Evolutionary conservation across 2,888 invertebrate species (phyloP).

Genomic region (Eupithecia subumbrata): DNA sequence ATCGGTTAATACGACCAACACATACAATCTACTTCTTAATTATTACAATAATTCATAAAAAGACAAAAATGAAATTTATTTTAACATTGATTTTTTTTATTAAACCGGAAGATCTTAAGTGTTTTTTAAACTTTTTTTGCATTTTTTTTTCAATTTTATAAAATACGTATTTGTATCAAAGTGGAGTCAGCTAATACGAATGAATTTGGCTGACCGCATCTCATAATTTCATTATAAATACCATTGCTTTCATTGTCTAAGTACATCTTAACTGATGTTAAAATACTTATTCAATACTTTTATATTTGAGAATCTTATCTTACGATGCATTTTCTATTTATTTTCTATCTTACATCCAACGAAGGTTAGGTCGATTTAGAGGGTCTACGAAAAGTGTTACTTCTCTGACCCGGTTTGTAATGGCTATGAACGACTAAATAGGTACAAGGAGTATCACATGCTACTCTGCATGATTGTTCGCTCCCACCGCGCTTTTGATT

Average conservation of each 20-base stretch:
- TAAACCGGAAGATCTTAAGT: constrained; percentile 80
- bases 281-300: constrained; percentile 83
- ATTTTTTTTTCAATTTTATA: constrained; percentile 70
- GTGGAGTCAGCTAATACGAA: constrained; percentile 77
- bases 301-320: constrained; percentile 77
- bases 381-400: constrained; percentile 41
- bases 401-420: constrained; percentile 38
- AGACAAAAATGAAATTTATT: constrained; percentile 75
- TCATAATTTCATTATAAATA: constrained; percentile 76
- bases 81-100: constrained; percentile 69
- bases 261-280: constrained; percentile 78
- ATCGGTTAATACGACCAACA: constrained; percentile 80
- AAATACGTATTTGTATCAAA: constrained; percentile 83
- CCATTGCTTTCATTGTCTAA: constrained; percentile 80
- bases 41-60: constrained; percentile 78
- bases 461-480: constrained; percentile 74
- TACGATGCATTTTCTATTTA: constrained; percentile 81
- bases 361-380: constrained; percentile 69
- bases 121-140: constrained; percentile 70
- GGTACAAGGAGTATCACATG: constrained; percentile 79
- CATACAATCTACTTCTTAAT: constrained; percentile 79
- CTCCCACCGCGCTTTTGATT: constrained; percentile 64
- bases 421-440: constrained; percentile 64
- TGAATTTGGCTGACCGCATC: constrained; percentile 76
- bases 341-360: constrained; percentile 71